Conservation (phyloP, 2,797 vertebrate species). For the Danio tinwini region DNA sequence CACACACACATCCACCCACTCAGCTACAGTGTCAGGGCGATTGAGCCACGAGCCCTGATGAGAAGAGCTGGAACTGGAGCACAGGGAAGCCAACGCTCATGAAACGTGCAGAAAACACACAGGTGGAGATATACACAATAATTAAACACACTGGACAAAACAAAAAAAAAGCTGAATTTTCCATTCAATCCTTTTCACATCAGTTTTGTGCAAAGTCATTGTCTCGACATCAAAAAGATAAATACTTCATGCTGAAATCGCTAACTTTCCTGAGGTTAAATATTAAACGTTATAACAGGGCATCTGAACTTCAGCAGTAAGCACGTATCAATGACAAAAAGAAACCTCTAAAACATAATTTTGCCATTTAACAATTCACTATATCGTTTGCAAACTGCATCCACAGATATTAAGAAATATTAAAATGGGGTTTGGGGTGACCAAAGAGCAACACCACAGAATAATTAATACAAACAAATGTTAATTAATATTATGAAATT, state of each 20-base stretch:
- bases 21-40: slow-evolving; percentile 53
- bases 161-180: too few species aligned
- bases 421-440: too few species aligned
- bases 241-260: not conserved
- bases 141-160: not conserved
- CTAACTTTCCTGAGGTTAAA: slow-evolving; percentile 4
- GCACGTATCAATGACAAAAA: too few species aligned
- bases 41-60: slow-evolving; percentile 57
- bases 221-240: not conserved
- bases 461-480: too few species aligned
- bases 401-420: not conserved
- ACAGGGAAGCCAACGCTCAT: slow-evolving; percentile 11
- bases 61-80: slow-evolving; percentile 58
- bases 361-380: too few species aligned
- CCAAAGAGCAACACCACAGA: too few species aligned
- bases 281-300: not conserved
- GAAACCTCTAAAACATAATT: too few species aligned
- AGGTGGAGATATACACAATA: not conserved
- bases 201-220: not conserved
- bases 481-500: too few species aligned
- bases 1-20: slow-evolving; percentile 11
- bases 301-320: not conserved
- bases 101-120: not conserved
- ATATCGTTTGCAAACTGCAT: not conserved
- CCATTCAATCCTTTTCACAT: too few species aligned